Conservation (phyloP, 53 echinoderm and acorn worm species). For the Mesocentrotus franciscanus region DNA sequence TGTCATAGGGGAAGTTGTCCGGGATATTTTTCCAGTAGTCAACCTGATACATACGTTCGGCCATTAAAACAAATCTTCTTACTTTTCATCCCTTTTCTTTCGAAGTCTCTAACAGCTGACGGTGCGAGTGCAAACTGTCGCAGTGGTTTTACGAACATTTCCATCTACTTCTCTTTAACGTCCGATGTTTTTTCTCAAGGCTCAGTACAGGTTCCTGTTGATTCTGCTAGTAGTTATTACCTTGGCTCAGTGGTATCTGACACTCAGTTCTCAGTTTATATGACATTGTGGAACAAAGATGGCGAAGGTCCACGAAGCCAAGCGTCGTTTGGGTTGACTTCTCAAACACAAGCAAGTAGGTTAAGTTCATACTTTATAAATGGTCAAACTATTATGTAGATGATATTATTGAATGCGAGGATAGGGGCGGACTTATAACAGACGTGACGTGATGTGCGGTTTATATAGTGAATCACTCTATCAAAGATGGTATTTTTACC, state of each 20-base stretch:
- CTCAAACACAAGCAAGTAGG: not conserved
- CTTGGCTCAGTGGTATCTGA: not conserved
- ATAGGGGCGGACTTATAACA: not conserved
- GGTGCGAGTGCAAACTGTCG: not conserved
- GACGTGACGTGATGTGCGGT: too few relatives aligned
- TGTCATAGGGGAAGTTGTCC: too few relatives aligned
- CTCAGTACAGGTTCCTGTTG: not conserved
- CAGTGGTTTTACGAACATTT: slow-evolving; percentile 2
- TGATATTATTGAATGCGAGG: not conserved
- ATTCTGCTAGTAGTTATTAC: not conserved
- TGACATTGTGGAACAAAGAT: slow-evolving; percentile 36
- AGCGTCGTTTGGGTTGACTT: not conserved
- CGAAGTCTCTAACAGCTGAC: not conserved
- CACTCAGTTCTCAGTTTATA: not conserved
- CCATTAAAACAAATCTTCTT: not conserved
- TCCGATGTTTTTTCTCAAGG: not conserved
- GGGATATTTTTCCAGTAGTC: too few relatives aligned
- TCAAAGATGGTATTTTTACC: not conserved
- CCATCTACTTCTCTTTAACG: not conserved
- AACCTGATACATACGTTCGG: too few relatives aligned
- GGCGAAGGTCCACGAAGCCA: not conserved
- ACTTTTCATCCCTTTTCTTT: not conserved
- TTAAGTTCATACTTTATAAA: not conserved
- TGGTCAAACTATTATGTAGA: not conserved
- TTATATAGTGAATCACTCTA: not conserved